Percentiles rank a stretch among this genome's conserved stretches.
These are phyloP conservation scores for Meta bourneti DNA, from an alignment of 2,888 invertebrate species.

Conservation along the genomic window DNA sequence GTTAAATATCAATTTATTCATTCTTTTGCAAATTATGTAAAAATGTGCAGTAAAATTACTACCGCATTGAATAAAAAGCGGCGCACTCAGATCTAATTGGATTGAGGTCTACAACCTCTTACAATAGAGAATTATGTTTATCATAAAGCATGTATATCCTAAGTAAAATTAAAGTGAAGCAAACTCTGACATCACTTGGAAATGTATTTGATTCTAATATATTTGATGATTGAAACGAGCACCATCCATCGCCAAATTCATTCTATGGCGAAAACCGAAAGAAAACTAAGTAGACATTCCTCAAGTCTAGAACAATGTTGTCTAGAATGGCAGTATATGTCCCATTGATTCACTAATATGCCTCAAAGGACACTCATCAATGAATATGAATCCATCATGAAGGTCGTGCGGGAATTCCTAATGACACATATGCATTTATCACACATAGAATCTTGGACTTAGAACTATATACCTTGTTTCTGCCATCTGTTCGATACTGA, in stretches of 20 bases:
- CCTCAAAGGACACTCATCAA: constrained; percentile 43
- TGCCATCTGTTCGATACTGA: constrained; percentile 31
- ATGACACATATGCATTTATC: constrained; percentile 44
- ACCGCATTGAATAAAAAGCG: too few species aligned
- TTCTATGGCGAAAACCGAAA: background rate
- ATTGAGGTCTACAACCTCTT: too few species aligned
- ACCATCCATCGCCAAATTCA: background rate
- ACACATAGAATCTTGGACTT: constrained; percentile 7
- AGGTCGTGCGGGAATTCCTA: constrained; percentile 31
- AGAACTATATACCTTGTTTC: constrained; percentile 33
- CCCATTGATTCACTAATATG: constrained; percentile 36
- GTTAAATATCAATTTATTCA: too few species aligned
- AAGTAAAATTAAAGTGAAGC: background rate
- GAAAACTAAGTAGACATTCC: background rate
- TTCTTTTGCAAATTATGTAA: too few species aligned
- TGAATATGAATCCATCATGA: constrained; percentile 38
- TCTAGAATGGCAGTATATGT: background rate
- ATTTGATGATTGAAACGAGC: background rate
- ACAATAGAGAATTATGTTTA: too few species aligned
- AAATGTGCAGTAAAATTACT: too few species aligned
- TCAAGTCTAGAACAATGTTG: background rate
- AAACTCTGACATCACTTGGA: background rate
- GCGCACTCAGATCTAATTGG: too few species aligned
- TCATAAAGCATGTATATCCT: background rate
- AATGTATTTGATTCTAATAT: background rate